These are phyloP conservation scores for Thunnus albacares DNA, from an alignment of 2,797 vertebrate genomes.

Conservation along the genomic window DNA sequence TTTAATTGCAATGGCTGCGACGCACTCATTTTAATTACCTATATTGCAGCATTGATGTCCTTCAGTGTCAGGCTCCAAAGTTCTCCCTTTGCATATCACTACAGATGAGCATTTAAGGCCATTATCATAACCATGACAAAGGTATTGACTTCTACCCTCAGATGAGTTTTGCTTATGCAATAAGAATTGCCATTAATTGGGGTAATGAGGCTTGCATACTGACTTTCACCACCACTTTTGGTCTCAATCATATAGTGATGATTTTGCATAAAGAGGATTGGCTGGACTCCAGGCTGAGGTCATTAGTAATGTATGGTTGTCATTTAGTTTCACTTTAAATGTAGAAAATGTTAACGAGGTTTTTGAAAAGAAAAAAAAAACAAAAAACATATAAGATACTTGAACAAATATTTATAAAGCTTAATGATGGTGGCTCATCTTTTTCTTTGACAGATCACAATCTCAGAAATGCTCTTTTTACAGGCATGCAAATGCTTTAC, in stretches of 20 bases:
- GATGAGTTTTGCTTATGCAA: conserved; percentile 83
- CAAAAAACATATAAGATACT: too few species aligned
- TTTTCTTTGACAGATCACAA: background rate
- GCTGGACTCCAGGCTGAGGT: conserved; percentile 59
- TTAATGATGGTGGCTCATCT: conserved; percentile 6
- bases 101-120: conserved; percentile 73
- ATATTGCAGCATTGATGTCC: conserved; percentile 76
- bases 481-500: conserved; percentile 13
- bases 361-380: background rate
- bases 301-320: conserved; percentile 58
- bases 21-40: conserved; percentile 79
- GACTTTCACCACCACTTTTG: conserved; percentile 76
- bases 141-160: conserved; percentile 80
- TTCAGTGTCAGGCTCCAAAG: conserved; percentile 75
- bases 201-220: conserved; percentile 80
- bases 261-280: conserved; percentile 72
- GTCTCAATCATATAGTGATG: conserved; percentile 80
- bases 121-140: conserved; percentile 81
- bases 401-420: conserved; percentile 28
- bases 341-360: too few species aligned
- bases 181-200: conserved; percentile 81
- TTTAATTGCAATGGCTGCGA: conserved; percentile 78
- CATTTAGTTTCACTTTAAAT: conserved; percentile 49
- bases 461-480: background rate
- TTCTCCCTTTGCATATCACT: conserved; percentile 64